Evolutionary conservation across 1,140 invertebrate species (phyloP).

Genomic region (Drosophila nigromelanica): DNA sequence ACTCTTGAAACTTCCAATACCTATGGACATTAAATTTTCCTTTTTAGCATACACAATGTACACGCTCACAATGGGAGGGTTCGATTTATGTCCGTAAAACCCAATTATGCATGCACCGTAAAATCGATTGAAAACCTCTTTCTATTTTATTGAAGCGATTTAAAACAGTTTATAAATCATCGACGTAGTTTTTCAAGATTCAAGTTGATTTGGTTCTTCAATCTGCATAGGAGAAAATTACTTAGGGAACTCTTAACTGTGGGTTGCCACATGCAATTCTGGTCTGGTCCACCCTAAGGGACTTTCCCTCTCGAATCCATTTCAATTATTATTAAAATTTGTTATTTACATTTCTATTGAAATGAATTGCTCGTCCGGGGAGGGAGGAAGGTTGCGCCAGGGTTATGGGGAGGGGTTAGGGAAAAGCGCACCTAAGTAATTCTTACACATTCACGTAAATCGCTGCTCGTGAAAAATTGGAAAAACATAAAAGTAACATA

Average conservation of each 20-base stretch:
- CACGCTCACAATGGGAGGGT: conserved; percentile 2
- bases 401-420: neutral
- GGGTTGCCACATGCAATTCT: conserved; percentile 71
- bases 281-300: conserved; percentile 23
- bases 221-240: conserved; percentile 65
- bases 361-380: conserved; percentile 49
- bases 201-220: conserved; percentile 5
- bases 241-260: conserved; percentile 59
- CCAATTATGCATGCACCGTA: conserved; percentile 56
- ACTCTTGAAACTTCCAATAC: neutral
- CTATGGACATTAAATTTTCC: neutral
- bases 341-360: conserved; percentile 72
- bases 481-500: conserved; percentile 66
- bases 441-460: conserved; percentile 24
- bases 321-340: conserved; percentile 82
- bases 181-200: conserved; percentile 30
- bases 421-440: conserved; percentile 42
- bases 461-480: conserved; percentile 67
- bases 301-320: conserved; percentile 53
- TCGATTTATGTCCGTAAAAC: conserved; percentile 39
- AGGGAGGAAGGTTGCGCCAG: neutral
- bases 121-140: conserved; percentile 65
- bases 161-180: conserved; percentile 76
- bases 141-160: conserved; percentile 52
- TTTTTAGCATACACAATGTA: neutral